Percentiles rank a stretch among this genome's conserved stretches.
Evolutionary conservation across 2,113 vertebrate species (phyloP).

Genomic region (Rhinogobius similis): DNA sequence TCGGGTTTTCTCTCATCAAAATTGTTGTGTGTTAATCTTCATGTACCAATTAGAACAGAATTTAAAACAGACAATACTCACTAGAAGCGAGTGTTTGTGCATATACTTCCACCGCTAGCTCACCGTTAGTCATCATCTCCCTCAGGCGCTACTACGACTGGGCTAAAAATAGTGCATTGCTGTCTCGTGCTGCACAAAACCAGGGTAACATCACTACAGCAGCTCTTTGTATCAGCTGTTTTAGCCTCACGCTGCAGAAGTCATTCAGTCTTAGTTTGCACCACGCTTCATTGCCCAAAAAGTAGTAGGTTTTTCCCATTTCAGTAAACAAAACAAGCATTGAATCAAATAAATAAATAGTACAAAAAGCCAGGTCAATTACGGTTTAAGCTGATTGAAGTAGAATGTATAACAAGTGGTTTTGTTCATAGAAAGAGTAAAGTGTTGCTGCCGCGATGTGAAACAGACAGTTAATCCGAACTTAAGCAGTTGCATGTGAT

Average conservation of each 20-base stretch:
- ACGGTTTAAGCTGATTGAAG: background rate
- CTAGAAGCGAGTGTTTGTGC: background rate
- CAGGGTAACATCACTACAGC: background rate
- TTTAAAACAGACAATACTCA: constrained; percentile 1
- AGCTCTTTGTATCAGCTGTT: constrained; percentile 3
- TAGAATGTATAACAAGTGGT: background rate
- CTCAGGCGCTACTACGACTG: constrained; percentile 18
- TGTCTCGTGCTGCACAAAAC: constrained; percentile 6
- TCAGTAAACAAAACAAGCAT: no score
- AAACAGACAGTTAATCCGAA: constrained; percentile 32
- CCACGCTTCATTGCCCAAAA: no score
- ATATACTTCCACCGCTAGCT: background rate
- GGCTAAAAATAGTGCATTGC: constrained; percentile 23
- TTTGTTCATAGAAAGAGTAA: background rate
- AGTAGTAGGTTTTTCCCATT: no score
- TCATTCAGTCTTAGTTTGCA: background rate
- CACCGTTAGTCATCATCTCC: background rate
- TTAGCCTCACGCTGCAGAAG: background rate
- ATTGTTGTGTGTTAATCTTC: background rate
- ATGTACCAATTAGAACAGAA: background rate
- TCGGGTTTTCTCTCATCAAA: no score
- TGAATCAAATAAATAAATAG: no score
- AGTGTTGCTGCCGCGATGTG: background rate
- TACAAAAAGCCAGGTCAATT: background rate
- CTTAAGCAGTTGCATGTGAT: constrained; percentile 55